These are phyloP conservation scores for Onychomys torridus DNA, from an alignment of 2,797 vertebrate genomes.

Conservation along the genomic window DNA sequence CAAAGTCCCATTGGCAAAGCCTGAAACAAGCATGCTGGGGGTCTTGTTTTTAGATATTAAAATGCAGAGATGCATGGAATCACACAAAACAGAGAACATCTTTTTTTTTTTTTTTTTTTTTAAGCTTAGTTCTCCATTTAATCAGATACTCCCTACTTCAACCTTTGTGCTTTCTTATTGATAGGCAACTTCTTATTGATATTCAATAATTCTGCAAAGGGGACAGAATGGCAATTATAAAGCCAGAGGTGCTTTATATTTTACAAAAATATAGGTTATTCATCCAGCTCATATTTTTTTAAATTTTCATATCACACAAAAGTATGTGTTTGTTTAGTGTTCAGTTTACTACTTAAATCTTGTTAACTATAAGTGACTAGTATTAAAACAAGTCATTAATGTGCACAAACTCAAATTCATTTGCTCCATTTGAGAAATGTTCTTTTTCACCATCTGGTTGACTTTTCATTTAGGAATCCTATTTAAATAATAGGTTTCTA, in stretches of 20 bases:
- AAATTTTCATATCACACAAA: not conserved
- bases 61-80: not conserved
- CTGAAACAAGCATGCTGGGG: not conserved
- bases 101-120: not conserved
- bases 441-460: conserved; percentile 43
- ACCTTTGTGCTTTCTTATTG: not conserved
- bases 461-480: conserved; percentile 27
- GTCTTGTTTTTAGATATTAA: not conserved
- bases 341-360: conserved; percentile 30
- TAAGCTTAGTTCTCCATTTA: not conserved
- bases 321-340: not conserved
- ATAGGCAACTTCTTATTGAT: not conserved
- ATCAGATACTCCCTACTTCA: not conserved
- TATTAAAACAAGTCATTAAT: conserved; percentile 67
- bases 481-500: conserved; percentile 45
- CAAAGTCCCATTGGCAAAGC: not conserved
- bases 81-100: not conserved
- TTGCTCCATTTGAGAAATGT: conserved; percentile 42
- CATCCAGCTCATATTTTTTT: not conserved
- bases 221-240: not conserved
- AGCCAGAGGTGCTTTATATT: not conserved
- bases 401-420: conserved; percentile 43
- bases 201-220: not conserved
- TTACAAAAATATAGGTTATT: not conserved
- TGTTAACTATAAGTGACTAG: conserved; percentile 26